A percentile compares a stretch with the other conserved stretches of the same genome.
phyloP scores from a whole-genome alignment of 2,888 invertebrate species.

The Hedya salicella region DNA sequence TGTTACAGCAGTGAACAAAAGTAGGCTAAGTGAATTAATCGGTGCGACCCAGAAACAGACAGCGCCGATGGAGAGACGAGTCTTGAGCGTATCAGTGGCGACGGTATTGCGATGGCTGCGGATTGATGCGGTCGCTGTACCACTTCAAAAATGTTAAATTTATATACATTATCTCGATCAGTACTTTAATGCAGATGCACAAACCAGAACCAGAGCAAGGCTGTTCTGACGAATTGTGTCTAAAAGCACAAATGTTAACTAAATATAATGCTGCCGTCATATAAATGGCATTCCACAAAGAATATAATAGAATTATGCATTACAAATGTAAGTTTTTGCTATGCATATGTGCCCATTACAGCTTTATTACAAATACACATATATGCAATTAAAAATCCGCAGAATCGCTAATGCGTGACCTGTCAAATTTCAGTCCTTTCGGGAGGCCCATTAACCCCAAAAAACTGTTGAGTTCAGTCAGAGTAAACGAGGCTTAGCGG shows the following conservation, averaged over 20 bases:
- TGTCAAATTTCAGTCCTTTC: conserved; percentile 42
- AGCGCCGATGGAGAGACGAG: conserved; percentile 57
- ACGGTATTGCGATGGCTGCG: conserved; percentile 35
- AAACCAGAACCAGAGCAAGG: conserved; percentile 39
- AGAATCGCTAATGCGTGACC: conserved; percentile 38
- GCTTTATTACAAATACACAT: conserved; percentile 20
- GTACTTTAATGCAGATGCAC: conserved; percentile 32
- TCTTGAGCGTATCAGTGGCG: conserved; percentile 48
- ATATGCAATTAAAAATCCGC: conserved; percentile 27
- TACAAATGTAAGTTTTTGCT: background rate
- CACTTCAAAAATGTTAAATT: conserved; percentile 37
- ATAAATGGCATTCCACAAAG: conserved; percentile 3
- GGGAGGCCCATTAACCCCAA: conserved; percentile 44
- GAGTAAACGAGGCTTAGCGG: conserved; percentile 44
- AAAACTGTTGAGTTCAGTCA: conserved; percentile 41
- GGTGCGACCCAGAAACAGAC: conserved; percentile 79
- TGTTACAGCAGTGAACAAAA: conserved; percentile 79
- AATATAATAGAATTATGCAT: conserved; percentile 5
- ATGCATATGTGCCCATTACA: background rate
- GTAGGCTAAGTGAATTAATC: conserved; percentile 82
- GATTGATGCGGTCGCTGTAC: conserved; percentile 29
- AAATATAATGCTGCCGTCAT: background rate
- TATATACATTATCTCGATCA: conserved; percentile 27
- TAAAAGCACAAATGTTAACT: conserved; percentile 5
- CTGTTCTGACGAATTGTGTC: conserved; percentile 19